Percentiles rank a stretch among this genome's conserved stretches.
These are phyloP conservation scores for Nothoprocta pentlandii DNA, from an alignment of 2,113 vertebrate species.

Conservation along the genomic window DNA sequence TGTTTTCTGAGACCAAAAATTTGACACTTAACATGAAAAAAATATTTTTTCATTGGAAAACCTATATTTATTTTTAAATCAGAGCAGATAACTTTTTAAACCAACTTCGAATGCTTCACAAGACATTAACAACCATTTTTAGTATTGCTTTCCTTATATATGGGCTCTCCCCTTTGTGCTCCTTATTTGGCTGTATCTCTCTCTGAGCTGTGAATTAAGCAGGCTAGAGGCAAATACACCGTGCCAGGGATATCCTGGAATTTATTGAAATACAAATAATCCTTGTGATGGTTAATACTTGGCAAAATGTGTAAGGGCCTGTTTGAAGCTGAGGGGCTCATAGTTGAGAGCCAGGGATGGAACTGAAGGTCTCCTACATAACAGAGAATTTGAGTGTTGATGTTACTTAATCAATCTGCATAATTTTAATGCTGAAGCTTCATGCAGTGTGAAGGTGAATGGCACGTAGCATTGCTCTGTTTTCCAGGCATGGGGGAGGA, in stretches of 20 bases:
- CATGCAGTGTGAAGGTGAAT: background rate
- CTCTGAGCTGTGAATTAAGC: background rate
- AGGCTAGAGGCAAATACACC: background rate
- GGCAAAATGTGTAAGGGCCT: background rate
- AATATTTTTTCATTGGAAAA: background rate
- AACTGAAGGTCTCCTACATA: background rate
- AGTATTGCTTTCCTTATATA: background rate
- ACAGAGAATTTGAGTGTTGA: background rate
- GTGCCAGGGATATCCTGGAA: background rate
- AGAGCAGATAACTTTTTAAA: background rate
- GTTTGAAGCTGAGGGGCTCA: background rate
- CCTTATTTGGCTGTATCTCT: background rate
- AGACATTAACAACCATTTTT: background rate
- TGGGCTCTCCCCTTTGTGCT: background rate
- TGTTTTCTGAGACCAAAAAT: background rate
- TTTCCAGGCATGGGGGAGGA: background rate
- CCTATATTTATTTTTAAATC: background rate
- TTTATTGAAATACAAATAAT: background rate
- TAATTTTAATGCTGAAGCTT: background rate
- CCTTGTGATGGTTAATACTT: background rate
- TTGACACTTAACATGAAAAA: background rate
- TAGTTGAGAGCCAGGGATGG: background rate
- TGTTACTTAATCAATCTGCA: background rate
- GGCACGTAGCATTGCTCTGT: background rate
- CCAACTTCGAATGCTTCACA: background rate